phyloP scores from a whole-genome alignment of 2,113 vertebrate species.

The Stegastes partitus region DNA sequence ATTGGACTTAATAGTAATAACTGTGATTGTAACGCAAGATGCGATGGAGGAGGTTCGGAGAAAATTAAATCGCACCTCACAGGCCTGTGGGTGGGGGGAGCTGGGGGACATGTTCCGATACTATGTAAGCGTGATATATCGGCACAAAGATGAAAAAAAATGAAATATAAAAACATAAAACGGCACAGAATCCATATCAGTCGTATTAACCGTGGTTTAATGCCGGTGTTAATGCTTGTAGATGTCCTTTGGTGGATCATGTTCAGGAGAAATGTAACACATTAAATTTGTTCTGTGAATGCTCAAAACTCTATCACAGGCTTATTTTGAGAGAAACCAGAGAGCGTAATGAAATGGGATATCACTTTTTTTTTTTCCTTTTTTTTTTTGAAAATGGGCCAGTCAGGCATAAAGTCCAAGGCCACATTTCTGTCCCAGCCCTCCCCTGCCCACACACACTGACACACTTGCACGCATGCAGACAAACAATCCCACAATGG shows the following conservation, averaged over 20 bases:
- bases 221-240: slow-evolving; percentile 8
- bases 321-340: slow-evolving; percentile 69
- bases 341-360: slow-evolving; percentile 70
- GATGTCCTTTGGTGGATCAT: slow-evolving; percentile 1
- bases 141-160: slow-evolving; percentile 28
- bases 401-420: slow-evolving; percentile 76
- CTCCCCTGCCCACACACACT: slow-evolving; percentile 46
- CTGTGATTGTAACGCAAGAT: slow-evolving; percentile 47
- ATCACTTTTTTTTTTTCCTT: slow-evolving; percentile 49
- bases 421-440: slow-evolving; percentile 72
- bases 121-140: slow-evolving; percentile 5
- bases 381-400: slow-evolving; percentile 61
- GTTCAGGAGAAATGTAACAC: slow-evolving; percentile 17
- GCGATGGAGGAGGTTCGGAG: slow-evolving; percentile 38
- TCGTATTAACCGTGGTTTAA: neutral
- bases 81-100: slow-evolving; percentile 15
- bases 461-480: slow-evolving; percentile 8
- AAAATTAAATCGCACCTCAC: slow-evolving; percentile 60
- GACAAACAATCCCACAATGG: slow-evolving; percentile 35
- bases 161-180: slow-evolving; percentile 15
- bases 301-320: slow-evolving; percentile 23
- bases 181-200: neutral
- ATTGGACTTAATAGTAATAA: slow-evolving; percentile 31
- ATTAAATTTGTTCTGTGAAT: slow-evolving; percentile 41
- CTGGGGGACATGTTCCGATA: slow-evolving; percentile 35